phyloP scores from a whole-genome alignment of 2,797 vertebrate genomes.

The Bradypodion ventrale region DNA sequence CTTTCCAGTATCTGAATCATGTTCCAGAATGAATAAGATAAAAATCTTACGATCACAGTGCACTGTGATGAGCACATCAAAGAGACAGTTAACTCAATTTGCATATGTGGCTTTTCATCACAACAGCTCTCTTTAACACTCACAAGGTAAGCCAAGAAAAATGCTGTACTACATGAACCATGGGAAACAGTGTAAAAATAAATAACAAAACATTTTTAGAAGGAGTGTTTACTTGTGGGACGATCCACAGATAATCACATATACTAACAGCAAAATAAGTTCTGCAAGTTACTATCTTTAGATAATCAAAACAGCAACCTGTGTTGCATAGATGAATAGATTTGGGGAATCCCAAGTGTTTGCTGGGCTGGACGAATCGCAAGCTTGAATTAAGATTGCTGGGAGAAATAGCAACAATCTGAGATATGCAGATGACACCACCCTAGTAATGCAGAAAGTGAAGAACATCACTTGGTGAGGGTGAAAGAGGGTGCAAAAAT shows the following conservation, averaged over 20 bases:
- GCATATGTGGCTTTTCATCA: not conserved
- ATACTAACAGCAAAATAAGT: not conserved
- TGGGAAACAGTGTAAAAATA: conserved; percentile 10
- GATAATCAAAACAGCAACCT: not conserved
- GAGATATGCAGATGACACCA: too few species aligned
- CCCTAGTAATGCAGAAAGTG: too few species aligned
- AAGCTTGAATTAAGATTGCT: too few species aligned
- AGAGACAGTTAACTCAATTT: conserved; percentile 4
- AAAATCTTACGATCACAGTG: not conserved
- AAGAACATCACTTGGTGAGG: too few species aligned
- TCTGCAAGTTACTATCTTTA: not conserved
- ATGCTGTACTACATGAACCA: not conserved
- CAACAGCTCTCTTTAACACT: conserved; percentile 12
- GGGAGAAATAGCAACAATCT: too few species aligned
- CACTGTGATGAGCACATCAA: conserved; percentile 7
- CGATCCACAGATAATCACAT: not conserved
- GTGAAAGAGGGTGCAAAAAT: too few species aligned
- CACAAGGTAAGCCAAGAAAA: conserved; percentile 19
- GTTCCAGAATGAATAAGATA: conserved; percentile 14
- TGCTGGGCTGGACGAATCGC: too few species aligned
- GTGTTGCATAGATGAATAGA: not conserved
- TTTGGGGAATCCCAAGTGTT: not conserved
- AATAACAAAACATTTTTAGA: not conserved
- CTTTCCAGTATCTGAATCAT: not conserved
- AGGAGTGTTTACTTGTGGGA: not conserved